These are phyloP conservation scores for Orchesella cincta DNA, from an alignment of 1,140 invertebrate species.

Conservation along the genomic window DNA sequence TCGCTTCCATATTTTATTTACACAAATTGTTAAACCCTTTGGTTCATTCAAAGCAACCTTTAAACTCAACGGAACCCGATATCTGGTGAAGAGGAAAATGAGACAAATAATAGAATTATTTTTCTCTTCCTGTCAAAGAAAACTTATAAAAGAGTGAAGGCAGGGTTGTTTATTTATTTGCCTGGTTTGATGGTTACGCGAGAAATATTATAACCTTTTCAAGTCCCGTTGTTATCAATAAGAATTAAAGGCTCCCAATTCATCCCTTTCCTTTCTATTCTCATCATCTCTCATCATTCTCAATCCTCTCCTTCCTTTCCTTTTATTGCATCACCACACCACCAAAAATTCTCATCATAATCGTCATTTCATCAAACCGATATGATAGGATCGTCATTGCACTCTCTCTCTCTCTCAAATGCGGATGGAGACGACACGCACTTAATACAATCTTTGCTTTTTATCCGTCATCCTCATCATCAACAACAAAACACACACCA, in stretches of 20 bases:
- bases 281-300: neutral
- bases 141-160: too few species aligned
- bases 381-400: neutral
- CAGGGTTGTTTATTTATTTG: neutral
- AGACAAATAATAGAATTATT: too few species aligned
- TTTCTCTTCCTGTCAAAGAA: too few species aligned
- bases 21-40: too few species aligned
- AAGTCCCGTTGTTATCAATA: constrained; percentile 6
- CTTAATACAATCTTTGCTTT: neutral
- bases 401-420: neutral
- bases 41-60: too few species aligned
- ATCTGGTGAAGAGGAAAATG: too few species aligned
- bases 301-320: constrained; percentile 6
- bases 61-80: too few species aligned
- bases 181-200: neutral
- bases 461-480: neutral
- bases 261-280: constrained; percentile 3
- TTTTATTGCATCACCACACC: constrained; percentile 13
- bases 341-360: neutral
- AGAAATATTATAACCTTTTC: too few species aligned
- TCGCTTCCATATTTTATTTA: too few species aligned
- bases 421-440: neutral
- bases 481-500: neutral
- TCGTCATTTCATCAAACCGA: constrained; percentile 26
- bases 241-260: neutral